Percentiles rank a stretch among this genome's conserved stretches.
phyloP scores from a whole-genome alignment of 2,113 vertebrate genomes.

The Balaenoptera acutorostrata region DNA sequence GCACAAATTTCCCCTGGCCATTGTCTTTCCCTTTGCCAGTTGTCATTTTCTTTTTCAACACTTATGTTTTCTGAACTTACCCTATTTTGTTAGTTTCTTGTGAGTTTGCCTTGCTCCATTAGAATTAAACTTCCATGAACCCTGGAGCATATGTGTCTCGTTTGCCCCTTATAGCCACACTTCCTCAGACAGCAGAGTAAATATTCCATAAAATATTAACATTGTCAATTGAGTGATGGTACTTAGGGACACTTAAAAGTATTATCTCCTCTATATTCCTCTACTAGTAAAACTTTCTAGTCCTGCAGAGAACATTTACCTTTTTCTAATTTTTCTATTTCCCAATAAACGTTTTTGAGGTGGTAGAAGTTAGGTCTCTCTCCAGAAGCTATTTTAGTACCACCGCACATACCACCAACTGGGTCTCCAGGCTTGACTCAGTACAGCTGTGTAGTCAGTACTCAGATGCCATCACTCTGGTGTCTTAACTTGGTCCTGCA shows the following conservation, averaged over 20 bases:
- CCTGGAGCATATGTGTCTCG: background rate
- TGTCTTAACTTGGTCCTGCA: background rate
- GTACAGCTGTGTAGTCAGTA: fast-evolving
- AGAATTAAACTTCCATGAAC: background rate
- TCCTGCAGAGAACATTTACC: background rate
- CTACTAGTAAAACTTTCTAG: background rate
- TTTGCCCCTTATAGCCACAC: background rate
- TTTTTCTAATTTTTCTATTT: background rate
- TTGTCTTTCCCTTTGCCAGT: background rate
- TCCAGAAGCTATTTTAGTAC: background rate
- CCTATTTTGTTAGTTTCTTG: background rate
- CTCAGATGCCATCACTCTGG: background rate
- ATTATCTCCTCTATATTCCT: background rate
- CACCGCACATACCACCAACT: fast-evolving
- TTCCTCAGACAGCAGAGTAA: background rate
- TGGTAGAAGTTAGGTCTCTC: background rate
- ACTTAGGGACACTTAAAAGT: background rate
- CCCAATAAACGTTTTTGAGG: background rate
- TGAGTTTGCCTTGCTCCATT: background rate
- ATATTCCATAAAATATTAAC: background rate
- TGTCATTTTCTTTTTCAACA: background rate
- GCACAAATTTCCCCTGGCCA: too few species aligned
- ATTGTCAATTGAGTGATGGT: background rate
- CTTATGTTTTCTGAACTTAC: background rate
- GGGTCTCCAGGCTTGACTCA: background rate